These are phyloP conservation scores for Drosophila pseudotalamancana DNA, from an alignment of 2,888 invertebrate genomes.

Conservation along the genomic window DNA sequence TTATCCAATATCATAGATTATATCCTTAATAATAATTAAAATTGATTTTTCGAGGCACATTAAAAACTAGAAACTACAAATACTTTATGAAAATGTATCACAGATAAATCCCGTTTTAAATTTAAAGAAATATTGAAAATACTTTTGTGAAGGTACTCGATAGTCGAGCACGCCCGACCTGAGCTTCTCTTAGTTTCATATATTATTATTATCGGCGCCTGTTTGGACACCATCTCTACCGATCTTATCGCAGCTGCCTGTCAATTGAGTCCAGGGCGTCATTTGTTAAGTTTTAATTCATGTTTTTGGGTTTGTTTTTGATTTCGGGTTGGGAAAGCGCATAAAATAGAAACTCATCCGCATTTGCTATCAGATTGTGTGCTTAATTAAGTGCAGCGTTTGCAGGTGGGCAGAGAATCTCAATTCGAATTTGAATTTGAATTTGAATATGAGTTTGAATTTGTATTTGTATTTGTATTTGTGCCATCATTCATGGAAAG, in stretches of 20 bases:
- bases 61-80: too few relatives aligned
- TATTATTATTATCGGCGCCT: conserved; percentile 42
- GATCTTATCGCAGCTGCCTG: conserved; percentile 56
- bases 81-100: too few relatives aligned
- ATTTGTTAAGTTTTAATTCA: conserved; percentile 39
- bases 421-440: too few relatives aligned
- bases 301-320: conserved; percentile 11
- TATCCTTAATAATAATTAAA: conserved; percentile 3
- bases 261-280: conserved; percentile 59
- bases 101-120: too few relatives aligned
- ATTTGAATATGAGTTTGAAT: too few relatives aligned
- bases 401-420: conserved; percentile 58
- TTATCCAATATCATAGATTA: background rate
- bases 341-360: conserved; percentile 62
- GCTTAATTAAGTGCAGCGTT: conserved; percentile 57
- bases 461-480: conserved; percentile 51
- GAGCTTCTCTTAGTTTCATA: too few relatives aligned
- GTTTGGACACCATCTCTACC: conserved; percentile 55
- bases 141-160: too few relatives aligned
- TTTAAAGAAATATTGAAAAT: too few relatives aligned
- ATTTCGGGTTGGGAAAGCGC: conserved; percentile 47
- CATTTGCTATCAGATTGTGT: conserved; percentile 42
- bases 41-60: too few relatives aligned
- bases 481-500: conserved; percentile 59
- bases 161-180: too few relatives aligned